Evolutionary conservation across 2,113 vertebrate genomes (phyloP), one percentile per base, ranked within the genome.

Genomic region (Sinocyclocheilus anophthalmus): DNA sequence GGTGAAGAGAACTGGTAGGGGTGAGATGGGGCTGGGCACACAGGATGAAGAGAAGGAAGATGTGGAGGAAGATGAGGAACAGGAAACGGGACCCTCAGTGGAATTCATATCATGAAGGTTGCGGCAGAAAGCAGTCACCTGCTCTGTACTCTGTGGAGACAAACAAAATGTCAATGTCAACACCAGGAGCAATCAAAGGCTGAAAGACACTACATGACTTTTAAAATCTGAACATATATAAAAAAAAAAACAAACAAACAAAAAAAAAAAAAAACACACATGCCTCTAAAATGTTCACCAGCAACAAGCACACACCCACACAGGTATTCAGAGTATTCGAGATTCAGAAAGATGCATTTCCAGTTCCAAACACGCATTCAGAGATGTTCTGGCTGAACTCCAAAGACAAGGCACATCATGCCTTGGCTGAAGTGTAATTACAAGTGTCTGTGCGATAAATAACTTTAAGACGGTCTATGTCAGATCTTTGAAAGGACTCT

Each of bases 81-180:
- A 94, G 0, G 92, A 93, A 82, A 89, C 89, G 1, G 89, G 89
- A 75, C 89, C 91, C 69, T 98, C 96, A 1, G 91, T 89, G 82
- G 96, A 86, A 92, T 95, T 97, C 96, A 99, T 96, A 89, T 98
- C 97, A 89, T 97, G 96, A 90, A 97, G 95, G 88, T 96, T 96
- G 90, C 94, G 96, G 92, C 96, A 97, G 90, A 97, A 97, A 5
- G 94, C 93, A 16, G 95, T 92, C 50, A 96, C 95, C 90, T 97
- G 96, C 86, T 97, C 97, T 0, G 96, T 96, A 89, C 95, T 98
- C 97, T 99, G 94, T 4, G 72, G n/a, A 77, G 14, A 86, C 2
- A 81, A 59, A 86, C 4, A 39, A 16, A 70, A 26, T 10, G 3
- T 55, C 0, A 30, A 53, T 26, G 16, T 8, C 14, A 50, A 76